phyloP scores from a whole-genome alignment of 30 jellyfish, hydroid and myxozoan genomes.

The Aurelia aurita complex sp. Pacific region DNA sequence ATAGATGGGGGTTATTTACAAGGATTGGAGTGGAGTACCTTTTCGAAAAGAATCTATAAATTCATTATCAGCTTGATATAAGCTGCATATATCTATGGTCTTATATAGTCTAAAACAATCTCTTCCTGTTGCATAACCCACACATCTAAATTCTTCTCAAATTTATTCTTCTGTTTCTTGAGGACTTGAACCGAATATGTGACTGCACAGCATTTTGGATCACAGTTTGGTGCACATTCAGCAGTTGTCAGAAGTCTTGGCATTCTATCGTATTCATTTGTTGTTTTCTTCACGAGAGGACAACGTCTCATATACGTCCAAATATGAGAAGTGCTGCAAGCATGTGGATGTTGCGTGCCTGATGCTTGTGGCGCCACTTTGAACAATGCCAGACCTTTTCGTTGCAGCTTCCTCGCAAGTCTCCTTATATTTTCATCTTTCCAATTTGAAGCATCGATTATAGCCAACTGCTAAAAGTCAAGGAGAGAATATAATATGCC shows the following conservation, averaged over 20 bases:
- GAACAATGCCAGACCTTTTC: slow-evolving; percentile 7
- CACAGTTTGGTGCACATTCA: slow-evolving; percentile 17
- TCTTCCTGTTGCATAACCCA: slow-evolving; percentile 37
- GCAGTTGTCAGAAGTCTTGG: slow-evolving; percentile 18
- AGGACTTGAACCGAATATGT: slow-evolving; percentile 21
- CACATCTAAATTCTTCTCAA: not conserved
- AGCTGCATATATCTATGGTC: slow-evolving; percentile 1
- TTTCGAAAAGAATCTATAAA: too few species aligned
- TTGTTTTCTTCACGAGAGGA: not conserved
- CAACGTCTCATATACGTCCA: slow-evolving; percentile 15
- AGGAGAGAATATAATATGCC: too few species aligned
- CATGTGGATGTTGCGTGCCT: not conserved
- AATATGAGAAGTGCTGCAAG: slow-evolving; percentile 16
- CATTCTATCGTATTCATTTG: slow-evolving; percentile 8
- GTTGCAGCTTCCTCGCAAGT: slow-evolving; percentile 4
- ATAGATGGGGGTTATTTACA: too few species aligned
- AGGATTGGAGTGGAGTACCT: too few species aligned
- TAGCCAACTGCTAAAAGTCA: not conserved
- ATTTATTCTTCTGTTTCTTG: not conserved
- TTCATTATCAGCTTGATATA: too few species aligned
- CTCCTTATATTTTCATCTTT: not conserved
- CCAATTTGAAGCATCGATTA: slow-evolving; percentile 1
- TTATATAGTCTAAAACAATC: slow-evolving; percentile 20
- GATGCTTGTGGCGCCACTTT: not conserved
- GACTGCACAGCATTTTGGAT: slow-evolving; percentile 55